Evolutionary conservation across 2,797 vertebrate species (phyloP), one percentile per base, ranked within the genome.

Genomic region (Mus caroli): DNA sequence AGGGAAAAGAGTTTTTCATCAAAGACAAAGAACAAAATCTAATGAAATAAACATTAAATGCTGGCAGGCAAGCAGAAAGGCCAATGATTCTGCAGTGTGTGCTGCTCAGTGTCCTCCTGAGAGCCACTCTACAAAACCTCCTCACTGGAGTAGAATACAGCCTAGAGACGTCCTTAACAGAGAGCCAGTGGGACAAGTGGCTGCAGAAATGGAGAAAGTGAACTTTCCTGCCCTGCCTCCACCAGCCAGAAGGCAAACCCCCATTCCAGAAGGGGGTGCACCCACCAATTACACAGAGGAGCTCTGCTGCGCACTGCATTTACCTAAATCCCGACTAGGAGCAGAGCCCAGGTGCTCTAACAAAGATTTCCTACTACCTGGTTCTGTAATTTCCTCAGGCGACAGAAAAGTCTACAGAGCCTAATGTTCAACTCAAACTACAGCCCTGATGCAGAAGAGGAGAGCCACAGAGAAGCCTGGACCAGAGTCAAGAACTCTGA

Each of bases 11-110:
- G 3, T 69, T 94, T 89, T 90, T 91, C 50, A 84, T 20, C 92
- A 85, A 91, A 90, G 77, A 73, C 88, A 87, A 93, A 94, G 54
- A 96, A 94, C 24, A 87, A 95, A 96, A 94, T 52, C 31, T 83
- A 92, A 91, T 58, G 71, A 94, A 80, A 80, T 84, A 77, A 88
- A 84, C 56, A 82, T 75, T 86, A 95, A 91, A 62, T 78, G 34
- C n/a, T 75, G 31, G 64, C 46, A 78, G 56, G 24, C 76, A 54
- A 88, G 37, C 56, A 76, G 77, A 87, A 37, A 50, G 28, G 43
- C 24, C 88, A 85, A 67, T 15, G 22, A 62, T 75, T 92, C 60
- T 34, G 11, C 34, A 46, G 17, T 24, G 26, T 4, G 52, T 34
- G 6, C 50, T 86, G 67, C 80, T 76, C 24, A 12, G 17, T 28